Evolutionary conservation across 2,797 vertebrate genomes (phyloP).

Genomic region (Eutrigla gurnardus): DNA sequence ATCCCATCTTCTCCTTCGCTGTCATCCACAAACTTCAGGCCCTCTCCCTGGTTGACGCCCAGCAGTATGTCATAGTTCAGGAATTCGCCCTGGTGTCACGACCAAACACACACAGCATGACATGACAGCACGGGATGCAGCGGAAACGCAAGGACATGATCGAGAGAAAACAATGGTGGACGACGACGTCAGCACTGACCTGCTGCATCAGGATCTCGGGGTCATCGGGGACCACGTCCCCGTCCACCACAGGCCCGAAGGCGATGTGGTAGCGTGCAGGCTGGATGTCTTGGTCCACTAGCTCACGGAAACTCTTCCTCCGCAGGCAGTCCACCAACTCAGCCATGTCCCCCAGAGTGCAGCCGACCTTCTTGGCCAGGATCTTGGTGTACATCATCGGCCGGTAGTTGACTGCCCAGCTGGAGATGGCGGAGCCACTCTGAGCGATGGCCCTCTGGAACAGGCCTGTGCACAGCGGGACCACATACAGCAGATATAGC

Average conservation of each 20-base stretch:
- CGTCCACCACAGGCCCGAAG: constrained; percentile 96
- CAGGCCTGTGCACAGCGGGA: constrained; percentile 80
- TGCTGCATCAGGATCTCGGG: constrained; percentile 98
- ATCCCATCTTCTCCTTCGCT: constrained; percentile 94
- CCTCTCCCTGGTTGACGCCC: constrained; percentile 96
- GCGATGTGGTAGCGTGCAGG: constrained; percentile 95
- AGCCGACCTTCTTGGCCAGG: constrained; percentile 94
- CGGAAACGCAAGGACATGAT: not conserved
- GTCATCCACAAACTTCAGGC: constrained; percentile 96
- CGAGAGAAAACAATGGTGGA: not conserved
- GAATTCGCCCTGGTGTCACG: constrained; percentile 89
- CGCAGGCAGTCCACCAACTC: constrained; percentile 93
- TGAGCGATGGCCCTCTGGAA: constrained; percentile 97
- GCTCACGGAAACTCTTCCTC: constrained; percentile 90
- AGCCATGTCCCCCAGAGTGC: constrained; percentile 86
- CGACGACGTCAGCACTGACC: constrained; percentile 59
- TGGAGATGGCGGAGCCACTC: constrained; percentile 95
- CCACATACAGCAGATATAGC: constrained; percentile 6
- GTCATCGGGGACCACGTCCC: constrained; percentile 95
- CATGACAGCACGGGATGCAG: not conserved
- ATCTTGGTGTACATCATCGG: constrained; percentile 92
- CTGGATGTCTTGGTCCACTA: constrained; percentile 97
- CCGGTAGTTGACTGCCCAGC: constrained; percentile 96
- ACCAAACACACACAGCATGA: constrained; percentile 42
- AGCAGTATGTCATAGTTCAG: constrained; percentile 97